phyloP scores from a whole-genome alignment of 2,888 invertebrate genomes.

The Papilio demoleus region DNA sequence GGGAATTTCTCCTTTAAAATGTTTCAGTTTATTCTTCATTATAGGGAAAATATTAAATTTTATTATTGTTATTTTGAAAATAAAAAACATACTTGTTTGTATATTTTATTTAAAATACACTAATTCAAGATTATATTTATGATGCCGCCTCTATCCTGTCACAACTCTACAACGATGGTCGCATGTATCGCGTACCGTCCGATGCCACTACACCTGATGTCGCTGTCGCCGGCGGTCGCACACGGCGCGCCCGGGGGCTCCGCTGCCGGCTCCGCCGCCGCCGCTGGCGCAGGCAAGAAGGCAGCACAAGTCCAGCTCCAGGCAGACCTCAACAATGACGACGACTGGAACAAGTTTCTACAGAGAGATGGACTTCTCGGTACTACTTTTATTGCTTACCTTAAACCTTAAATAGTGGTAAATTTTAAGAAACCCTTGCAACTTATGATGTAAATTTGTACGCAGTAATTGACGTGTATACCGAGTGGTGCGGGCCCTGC shows the following conservation, averaged over 20 bases:
- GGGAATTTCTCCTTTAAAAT: too few relatives aligned
- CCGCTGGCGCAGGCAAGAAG: conserved; percentile 86
- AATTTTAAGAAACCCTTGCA: too few relatives aligned
- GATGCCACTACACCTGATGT: conserved; percentile 60
- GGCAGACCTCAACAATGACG: conserved; percentile 91
- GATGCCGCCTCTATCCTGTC: conserved; percentile 21
- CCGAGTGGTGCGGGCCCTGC: conserved; percentile 97
- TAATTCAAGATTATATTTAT: background rate
- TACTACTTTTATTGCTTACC: background rate
- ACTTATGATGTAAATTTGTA: background rate
- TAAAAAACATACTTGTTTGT: background rate
- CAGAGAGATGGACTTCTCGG: conserved; percentile 90
- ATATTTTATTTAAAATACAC: background rate
- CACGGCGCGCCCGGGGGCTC: conserved; percentile 67
- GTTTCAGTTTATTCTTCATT: too few relatives aligned
- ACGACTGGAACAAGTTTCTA: conserved; percentile 92
- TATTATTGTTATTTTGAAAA: background rate
- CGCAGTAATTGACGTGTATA: conserved; percentile 92
- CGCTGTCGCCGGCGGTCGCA: conserved; percentile 74
- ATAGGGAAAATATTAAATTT: too few relatives aligned
- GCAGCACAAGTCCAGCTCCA: conserved; percentile 90
- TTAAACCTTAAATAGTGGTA: too few relatives aligned
- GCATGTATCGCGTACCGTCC: conserved; percentile 13
- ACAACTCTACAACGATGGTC: conserved; percentile 36
- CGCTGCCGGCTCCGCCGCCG: conserved; percentile 73